phyloP scores from a whole-genome alignment of 2,888 invertebrate species.

The Agrochola litura region DNA sequence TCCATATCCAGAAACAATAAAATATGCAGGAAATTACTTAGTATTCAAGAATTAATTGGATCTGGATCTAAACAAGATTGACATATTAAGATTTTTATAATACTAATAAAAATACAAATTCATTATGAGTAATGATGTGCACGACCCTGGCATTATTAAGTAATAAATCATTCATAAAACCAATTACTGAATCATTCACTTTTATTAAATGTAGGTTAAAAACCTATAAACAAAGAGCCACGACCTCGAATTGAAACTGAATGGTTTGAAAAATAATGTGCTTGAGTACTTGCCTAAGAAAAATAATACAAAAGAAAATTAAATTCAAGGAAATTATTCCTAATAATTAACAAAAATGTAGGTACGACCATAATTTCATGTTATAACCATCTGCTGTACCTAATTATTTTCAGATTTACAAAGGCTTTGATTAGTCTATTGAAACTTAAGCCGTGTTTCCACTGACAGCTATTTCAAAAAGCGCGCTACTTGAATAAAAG shows the following conservation, averaged over 20 bases:
- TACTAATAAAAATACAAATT: background rate
- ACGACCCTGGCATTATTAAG: background rate
- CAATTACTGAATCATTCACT: background rate
- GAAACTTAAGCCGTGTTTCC: background rate
- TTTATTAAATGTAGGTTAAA: background rate
- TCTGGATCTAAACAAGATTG: background rate
- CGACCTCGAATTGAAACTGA: conserved; percentile 7
- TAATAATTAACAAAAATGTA: conserved; percentile 18
- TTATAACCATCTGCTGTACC: conserved; percentile 3
- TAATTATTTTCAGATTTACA: conserved; percentile 22
- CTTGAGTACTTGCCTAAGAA: background rate
- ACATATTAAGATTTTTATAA: background rate
- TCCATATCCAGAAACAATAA: background rate
- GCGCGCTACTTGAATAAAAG: background rate
- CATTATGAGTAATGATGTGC: background rate
- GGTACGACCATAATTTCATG: conserved; percentile 4
- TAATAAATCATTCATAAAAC: conserved; percentile 8
- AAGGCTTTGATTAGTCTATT: conserved; percentile 16
- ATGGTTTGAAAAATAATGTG: conserved; percentile 4
- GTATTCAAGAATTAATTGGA: background rate
- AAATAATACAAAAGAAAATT: conserved; percentile 38
- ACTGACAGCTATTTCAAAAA: background rate
- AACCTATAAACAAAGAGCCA: background rate
- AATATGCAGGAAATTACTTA: background rate
- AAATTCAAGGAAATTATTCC: conserved; percentile 7